Base-by-base conservation (phyloP, 2,888 invertebrate species). In the Cordilura impudica region DNA sequence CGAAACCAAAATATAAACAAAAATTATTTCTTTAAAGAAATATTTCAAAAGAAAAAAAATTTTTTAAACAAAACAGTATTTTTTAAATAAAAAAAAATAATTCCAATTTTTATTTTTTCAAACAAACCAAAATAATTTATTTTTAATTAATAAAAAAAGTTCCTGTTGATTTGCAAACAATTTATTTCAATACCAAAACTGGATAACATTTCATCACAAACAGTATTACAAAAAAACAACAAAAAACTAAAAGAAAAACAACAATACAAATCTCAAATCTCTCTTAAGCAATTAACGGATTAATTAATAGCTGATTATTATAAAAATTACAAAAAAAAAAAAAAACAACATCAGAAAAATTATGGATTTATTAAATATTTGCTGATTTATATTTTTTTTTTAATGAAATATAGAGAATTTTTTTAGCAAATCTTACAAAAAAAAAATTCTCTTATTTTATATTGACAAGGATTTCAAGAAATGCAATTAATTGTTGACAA, bases 401-500 rank as follows among this genome's bases (percentile, higher is more conserved):
- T 43, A 51, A 53, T 67, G 47, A 26, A 61, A 58, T 71, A 16
- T 43, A 47, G 75, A 71, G 70, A 71, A 71, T 67, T 66, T 74
- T 65, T 58, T 66, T 60, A 4, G 26, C 53, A 3, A 10, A 21
- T 29, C n/a, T 63, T 43, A 18, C 66, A 61, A 49, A 66, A 70
- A 61, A 65, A 69, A 73, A 78, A 43, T 61, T 73, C 63, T 73
- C 73, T 23, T 60, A 53, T 19, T 21, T 29, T 60, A 45, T 39
- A 53, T 29, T 65, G 53, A 56, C 10, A 39, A 26, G 74, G 79
- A 74, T 87, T 84, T 87, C 82, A 83, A 85, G 88, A 88, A 85
- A 88, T 88, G 89, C 88, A 88, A 89, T 86, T 88, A 87, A 89
- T 88, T 87, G 89, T 88, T 87, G 88, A 88, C 88, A 88, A 88